These are phyloP conservation scores for Perccottus glenii DNA, from an alignment of 2,113 vertebrate species.

Conservation along the genomic window DNA sequence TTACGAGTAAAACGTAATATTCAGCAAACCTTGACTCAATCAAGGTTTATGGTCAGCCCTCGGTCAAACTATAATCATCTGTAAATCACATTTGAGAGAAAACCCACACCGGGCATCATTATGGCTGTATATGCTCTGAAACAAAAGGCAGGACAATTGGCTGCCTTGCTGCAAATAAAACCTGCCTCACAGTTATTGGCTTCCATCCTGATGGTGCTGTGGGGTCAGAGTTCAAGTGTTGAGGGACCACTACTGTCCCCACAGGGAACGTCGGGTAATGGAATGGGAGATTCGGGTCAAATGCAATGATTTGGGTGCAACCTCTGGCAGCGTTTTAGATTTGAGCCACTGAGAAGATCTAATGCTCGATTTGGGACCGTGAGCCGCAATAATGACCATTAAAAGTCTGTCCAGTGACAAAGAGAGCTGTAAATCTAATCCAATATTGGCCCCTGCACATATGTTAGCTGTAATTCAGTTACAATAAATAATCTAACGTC, in stretches of 20 bases:
- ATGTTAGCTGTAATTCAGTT: constrained; percentile 58
- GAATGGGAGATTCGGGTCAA: constrained; percentile 78
- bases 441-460: constrained; percentile 31
- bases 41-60: background rate
- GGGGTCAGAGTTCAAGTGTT: constrained; percentile 77
- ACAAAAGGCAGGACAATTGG: constrained; percentile 45
- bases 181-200: constrained; percentile 60
- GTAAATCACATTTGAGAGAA: constrained; percentile 54
- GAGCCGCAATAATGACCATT: constrained; percentile 61
- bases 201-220: constrained; percentile 53
- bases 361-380: constrained; percentile 56
- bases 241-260: constrained; percentile 68
- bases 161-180: constrained; percentile 62
- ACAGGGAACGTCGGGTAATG: constrained; percentile 75
- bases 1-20: background rate
- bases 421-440: constrained; percentile 66
- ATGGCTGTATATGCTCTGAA: constrained; percentile 48
- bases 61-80: constrained; percentile 40
- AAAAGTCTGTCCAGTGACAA: constrained; percentile 63
- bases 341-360: constrained; percentile 53
- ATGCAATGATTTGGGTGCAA: constrained; percentile 71
- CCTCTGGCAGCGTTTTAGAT: constrained; percentile 53
- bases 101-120: constrained; percentile 44
- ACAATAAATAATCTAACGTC: constrained; percentile 48
- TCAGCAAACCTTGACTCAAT: background rate